Evolutionary conservation across 2,888 invertebrate species (phyloP).

Genomic region (Conchocele bisecta): DNA sequence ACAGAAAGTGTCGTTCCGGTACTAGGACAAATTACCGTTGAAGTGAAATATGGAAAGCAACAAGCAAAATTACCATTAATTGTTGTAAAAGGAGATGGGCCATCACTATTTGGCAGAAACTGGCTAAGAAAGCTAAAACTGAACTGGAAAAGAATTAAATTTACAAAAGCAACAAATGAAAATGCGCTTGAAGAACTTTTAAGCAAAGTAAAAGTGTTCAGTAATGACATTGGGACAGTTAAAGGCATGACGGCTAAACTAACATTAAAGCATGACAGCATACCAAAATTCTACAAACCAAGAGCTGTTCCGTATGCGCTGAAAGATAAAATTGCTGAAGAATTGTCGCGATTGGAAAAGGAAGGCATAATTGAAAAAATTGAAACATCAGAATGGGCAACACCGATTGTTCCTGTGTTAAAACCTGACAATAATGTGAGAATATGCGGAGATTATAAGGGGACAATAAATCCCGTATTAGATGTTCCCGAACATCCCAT

Average conservation of each 20-base stretch:
- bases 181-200: not conserved
- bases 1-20: slow-evolving; percentile 1
- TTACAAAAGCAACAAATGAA: not conserved
- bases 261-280: not conserved
- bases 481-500: slow-evolving; percentile 4
- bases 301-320: slow-evolving; percentile 30
- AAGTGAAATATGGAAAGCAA: slow-evolving; percentile 1
- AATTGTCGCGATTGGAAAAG: slow-evolving; percentile 10
- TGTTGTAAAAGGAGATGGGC: slow-evolving; percentile 21
- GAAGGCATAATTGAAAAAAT: slow-evolving; percentile 19
- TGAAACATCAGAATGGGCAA: slow-evolving; percentile 22
- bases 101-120: slow-evolving; percentile 20
- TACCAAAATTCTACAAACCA: slow-evolving; percentile 6
- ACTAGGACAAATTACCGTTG: slow-evolving; percentile 1
- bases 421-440: slow-evolving; percentile 16
- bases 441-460: slow-evolving; percentile 49
- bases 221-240: not conserved
- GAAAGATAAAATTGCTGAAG: slow-evolving; percentile 8
- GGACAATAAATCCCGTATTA: slow-evolving; percentile 32
- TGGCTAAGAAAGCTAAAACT: slow-evolving; percentile 14
- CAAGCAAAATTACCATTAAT: not conserved
- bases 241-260: not conserved
- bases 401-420: slow-evolving; percentile 1
- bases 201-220: not conserved
- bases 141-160: slow-evolving; percentile 8